phyloP scores from a whole-genome alignment of 1,140 invertebrate genomes.

The Octopus bimaculoides region DNA sequence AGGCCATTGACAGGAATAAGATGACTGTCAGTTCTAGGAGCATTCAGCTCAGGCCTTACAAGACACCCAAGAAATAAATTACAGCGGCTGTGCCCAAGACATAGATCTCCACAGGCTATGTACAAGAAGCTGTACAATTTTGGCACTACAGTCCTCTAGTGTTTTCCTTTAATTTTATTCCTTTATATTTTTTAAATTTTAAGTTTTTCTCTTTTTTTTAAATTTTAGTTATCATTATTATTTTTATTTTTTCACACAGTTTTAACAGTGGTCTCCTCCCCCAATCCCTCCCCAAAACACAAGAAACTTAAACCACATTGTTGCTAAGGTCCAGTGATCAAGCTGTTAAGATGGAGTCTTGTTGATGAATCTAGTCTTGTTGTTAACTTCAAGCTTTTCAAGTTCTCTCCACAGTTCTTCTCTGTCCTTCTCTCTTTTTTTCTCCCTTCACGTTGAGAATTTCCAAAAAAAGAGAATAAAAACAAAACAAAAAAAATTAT shows the following conservation, averaged over 20 bases:
- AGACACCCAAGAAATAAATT: constrained; percentile 8
- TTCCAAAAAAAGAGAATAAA: not conserved
- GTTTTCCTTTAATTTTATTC: not conserved
- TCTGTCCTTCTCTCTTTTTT: constrained; percentile 56
- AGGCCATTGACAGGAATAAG: not conserved
- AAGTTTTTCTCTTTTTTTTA: not conserved
- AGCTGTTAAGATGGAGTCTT: constrained; percentile 3
- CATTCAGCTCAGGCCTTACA: not conserved
- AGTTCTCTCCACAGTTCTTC: constrained; percentile 58
- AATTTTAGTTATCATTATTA: not conserved
- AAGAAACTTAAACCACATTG: not conserved
- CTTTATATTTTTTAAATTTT: not conserved
- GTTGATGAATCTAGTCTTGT: constrained; percentile 14
- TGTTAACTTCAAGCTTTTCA: constrained; percentile 52
- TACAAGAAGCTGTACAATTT: constrained; percentile 14
- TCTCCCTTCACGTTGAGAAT: constrained; percentile 45
- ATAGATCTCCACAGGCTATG: constrained; percentile 10
- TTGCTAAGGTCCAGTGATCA: not conserved
- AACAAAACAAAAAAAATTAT: not conserved
- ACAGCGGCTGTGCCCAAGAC: not conserved
- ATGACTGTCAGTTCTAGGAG: not conserved
- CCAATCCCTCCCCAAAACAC: constrained; percentile 4
- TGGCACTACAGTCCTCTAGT: constrained; percentile 5
- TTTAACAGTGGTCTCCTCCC: constrained; percentile 7
- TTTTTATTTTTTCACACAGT: not conserved